phyloP scores from a whole-genome alignment of 2,888 invertebrate genomes.

The Rhagonycha lutea region DNA sequence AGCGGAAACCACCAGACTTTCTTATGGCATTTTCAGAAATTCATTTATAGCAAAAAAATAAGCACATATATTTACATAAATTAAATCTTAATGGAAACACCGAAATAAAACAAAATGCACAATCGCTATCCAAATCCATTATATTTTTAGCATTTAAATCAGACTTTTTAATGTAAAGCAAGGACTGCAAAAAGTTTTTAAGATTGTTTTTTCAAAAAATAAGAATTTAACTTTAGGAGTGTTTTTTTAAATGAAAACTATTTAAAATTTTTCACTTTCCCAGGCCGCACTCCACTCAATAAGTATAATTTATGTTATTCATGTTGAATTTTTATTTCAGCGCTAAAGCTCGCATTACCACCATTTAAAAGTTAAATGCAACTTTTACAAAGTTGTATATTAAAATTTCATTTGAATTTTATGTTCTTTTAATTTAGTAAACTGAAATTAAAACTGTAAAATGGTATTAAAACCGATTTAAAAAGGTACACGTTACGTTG shows the following conservation, averaged over 20 bases:
- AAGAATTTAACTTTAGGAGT: background rate
- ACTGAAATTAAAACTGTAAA: background rate
- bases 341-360: background rate
- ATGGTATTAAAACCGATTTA: background rate
- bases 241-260: background rate
- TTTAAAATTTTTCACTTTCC: background rate
- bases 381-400: background rate
- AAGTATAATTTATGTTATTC: background rate
- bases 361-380: background rate
- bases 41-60: constrained; percentile 27
- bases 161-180: constrained; percentile 16
- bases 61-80: constrained; percentile 43
- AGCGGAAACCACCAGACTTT: background rate
- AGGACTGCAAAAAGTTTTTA: background rate
- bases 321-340: background rate
- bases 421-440: background rate
- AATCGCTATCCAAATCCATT: constrained; percentile 48
- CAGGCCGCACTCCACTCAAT: background rate
- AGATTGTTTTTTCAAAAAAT: background rate
- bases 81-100: constrained; percentile 47
- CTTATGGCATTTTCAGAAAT: constrained; percentile 17
- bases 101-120: constrained; percentile 45
- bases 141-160: constrained; percentile 38
- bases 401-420: background rate
- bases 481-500: background rate